These are phyloP conservation scores for Oreortyx pictus DNA, from an alignment of 2,797 vertebrate species.

Conservation along the genomic window DNA sequence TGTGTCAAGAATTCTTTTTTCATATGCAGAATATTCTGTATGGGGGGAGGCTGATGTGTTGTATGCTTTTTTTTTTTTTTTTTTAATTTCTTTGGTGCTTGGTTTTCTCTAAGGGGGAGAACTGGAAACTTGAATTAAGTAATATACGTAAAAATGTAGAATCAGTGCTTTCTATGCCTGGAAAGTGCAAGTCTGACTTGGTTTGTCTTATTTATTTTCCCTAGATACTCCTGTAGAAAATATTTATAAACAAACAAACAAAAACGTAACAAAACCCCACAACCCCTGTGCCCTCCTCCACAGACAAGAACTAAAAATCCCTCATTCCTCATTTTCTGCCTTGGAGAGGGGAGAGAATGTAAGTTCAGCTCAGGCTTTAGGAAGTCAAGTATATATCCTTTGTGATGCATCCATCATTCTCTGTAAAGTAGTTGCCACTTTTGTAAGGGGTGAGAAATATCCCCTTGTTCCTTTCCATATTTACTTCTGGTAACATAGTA, in stretches of 20 bases:
- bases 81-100: background rate
- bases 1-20: background rate
- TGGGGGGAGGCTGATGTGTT: rapidly evolving
- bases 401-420: background rate
- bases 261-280: no score
- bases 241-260: no score
- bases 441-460: background rate
- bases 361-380: background rate
- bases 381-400: background rate
- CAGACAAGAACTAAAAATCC: no score
- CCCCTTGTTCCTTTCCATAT: background rate
- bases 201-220: background rate
- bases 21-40: background rate
- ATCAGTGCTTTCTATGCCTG: background rate
- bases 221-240: background rate
- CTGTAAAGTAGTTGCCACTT: background rate
- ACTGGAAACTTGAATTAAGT: background rate
- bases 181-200: background rate
- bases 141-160: background rate
- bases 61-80: background rate
- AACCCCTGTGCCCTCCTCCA: no score
- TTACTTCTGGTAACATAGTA: background rate
- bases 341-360: no score
- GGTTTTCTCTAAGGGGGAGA: background rate
- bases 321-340: no score